These are phyloP conservation scores for Mallotus villosus DNA, from an alignment of 2,797 vertebrate genomes.

Conservation along the genomic window DNA sequence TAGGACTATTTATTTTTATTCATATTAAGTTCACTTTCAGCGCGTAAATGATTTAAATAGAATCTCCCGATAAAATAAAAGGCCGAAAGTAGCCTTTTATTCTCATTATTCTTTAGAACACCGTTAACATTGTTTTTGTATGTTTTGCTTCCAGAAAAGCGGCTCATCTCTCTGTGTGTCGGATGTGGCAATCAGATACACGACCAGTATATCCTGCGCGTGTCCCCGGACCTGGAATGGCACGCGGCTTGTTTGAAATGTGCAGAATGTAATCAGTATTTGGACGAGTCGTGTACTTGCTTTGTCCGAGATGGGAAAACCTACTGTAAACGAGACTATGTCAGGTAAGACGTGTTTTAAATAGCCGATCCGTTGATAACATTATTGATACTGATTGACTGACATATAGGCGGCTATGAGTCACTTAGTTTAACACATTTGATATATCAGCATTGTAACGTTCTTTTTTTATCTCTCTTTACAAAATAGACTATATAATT, in stretches of 20 bases:
- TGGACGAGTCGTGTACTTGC: constrained; percentile 96
- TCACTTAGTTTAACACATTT: not conserved
- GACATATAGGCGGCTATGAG: not conserved
- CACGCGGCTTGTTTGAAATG: constrained; percentile 95
- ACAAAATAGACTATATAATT: not conserved
- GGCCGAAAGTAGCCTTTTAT: not conserved
- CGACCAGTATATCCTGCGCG: constrained; percentile 94
- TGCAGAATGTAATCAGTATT: constrained; percentile 93
- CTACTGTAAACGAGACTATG: constrained; percentile 95
- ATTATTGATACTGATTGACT: constrained; percentile 8
- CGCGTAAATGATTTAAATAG: no score
- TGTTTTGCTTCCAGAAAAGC: constrained; percentile 84
- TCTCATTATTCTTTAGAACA: not conserved
- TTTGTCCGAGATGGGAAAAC: constrained; percentile 96
- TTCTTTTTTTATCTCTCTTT: constrained; percentile 9
- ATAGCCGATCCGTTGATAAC: not conserved
- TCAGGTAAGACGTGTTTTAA: constrained; percentile 78
- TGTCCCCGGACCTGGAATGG: constrained; percentile 96
- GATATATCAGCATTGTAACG: not conserved
- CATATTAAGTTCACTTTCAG: constrained; percentile 10
- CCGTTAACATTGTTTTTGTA: not conserved
- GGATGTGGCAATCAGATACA: constrained; percentile 97
- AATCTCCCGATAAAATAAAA: not conserved
- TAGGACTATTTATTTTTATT: not conserved
- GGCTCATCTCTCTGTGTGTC: constrained; percentile 94